Base-by-base conservation (phyloP, 2,797 vertebrate genomes). In the Hippocampus kuda region DNA sequence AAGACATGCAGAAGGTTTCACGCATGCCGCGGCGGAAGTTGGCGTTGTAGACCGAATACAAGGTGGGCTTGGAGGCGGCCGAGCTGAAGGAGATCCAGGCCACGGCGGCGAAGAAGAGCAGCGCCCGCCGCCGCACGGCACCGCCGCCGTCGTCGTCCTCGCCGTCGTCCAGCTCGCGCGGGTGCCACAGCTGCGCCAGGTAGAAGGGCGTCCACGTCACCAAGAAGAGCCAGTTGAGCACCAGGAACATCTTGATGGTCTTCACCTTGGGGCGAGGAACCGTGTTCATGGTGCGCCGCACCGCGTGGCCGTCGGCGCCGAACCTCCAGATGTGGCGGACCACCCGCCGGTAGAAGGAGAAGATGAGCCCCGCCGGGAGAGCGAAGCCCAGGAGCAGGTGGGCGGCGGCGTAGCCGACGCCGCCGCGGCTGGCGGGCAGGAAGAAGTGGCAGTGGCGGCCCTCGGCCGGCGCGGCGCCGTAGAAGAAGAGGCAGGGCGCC, bases 241-340 rank as follows among this genome's bases (percentile, higher is more conserved):
- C 90, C 46, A 99, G 90, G 78, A 99, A 96, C 97, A 99, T 98
- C 88, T 98, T 98, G 80, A 99, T 92, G 18, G 97, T 98, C 88
- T 95, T 98, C 73, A 99, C 97, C 87, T 99, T 98, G 75, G 94
- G 93, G 88, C 96, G 92, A 0, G 97, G 96, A 22, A 99, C 95
- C 0, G 93, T 93, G 78, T 98, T 99, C 88, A 90, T 95, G 0
- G 96, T 98, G 72, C 97, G 89, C 34, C 95, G 92, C 68, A 99
- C 93, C 0, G 92, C 90, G 73, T 89, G 92, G 3, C 96, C 92
- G 0, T 95, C 93, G 0, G 90, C 89, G 26, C 95, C 88, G 69
- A 97, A 92, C 80, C 96, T 92, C 97, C 97, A 99, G 79, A 98
- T 95, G 78, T 97, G 94, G 65, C 93, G 94, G 34, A 98, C 77